These are phyloP conservation scores for Parazoanthus swiftii DNA, from an alignment of 92 coral and sea anemone genomes.

Conservation along the genomic window DNA sequence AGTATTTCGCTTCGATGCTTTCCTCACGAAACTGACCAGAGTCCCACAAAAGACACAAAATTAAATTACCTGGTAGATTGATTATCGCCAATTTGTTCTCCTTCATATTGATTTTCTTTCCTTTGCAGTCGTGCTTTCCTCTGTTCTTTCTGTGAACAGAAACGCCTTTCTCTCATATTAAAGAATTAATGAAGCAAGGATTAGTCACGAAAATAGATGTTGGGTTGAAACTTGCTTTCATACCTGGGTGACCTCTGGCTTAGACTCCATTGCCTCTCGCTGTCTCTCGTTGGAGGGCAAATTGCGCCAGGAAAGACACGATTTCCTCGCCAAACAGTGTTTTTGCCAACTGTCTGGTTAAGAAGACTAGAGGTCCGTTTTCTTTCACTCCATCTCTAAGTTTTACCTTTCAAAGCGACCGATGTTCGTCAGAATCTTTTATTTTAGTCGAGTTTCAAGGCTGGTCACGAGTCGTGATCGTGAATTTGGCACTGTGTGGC, in stretches of 20 bases:
- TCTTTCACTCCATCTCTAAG: conserved; percentile 10
- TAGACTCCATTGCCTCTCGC: not conserved
- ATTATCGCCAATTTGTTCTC: not conserved
- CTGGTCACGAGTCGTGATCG: not conserved
- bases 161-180: conserved; percentile 39
- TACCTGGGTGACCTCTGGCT: conserved; percentile 1
- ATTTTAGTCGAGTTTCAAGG: not conserved
- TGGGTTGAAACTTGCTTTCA: not conserved
- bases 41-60: not conserved
- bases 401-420: not conserved
- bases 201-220: conserved; percentile 66
- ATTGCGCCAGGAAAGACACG: not conserved
- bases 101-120: conserved; percentile 2
- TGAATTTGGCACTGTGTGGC: not conserved
- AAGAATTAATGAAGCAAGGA: conserved; percentile 76
- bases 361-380: not conserved
- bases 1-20: conserved; percentile 4
- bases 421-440: not conserved
- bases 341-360: not conserved
- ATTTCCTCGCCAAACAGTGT: not conserved
- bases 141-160: conserved; percentile 36
- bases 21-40: conserved; percentile 8
- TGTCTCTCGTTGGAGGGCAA: not conserved
- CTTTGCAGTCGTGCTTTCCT: conserved; percentile 41
- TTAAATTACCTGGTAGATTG: conserved; percentile 13